These are phyloP conservation scores for Hipposideros armiger DNA, from an alignment of 2,113 vertebrate genomes.

Conservation along the genomic window DNA sequence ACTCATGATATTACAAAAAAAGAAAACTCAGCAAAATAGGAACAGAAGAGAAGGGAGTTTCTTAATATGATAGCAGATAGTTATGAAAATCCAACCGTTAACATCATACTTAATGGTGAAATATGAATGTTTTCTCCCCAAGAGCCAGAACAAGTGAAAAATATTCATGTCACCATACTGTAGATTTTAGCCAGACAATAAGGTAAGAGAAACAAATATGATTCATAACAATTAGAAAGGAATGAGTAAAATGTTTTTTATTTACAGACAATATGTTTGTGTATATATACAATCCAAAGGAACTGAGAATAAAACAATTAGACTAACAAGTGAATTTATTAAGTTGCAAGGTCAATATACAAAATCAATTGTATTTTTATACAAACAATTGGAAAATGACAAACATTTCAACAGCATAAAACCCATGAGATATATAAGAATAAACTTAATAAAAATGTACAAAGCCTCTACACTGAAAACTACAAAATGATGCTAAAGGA, in stretches of 20 bases:
- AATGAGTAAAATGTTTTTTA: not conserved
- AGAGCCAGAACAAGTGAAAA: not conserved
- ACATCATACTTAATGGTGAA: not conserved
- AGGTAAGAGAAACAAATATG: constrained; percentile 20
- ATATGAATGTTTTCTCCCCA: not conserved
- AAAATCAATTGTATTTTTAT: not conserved
- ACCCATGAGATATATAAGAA: not conserved
- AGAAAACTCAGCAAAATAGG: not conserved
- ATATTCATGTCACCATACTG: not conserved
- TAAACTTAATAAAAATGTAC: not conserved
- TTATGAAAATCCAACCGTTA: not conserved
- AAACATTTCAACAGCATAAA: not conserved
- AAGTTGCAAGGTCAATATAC: not conserved
- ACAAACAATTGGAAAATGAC: not conserved
- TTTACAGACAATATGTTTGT: not conserved
- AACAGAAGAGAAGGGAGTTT: constrained; percentile 3
- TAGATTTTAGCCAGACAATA: not conserved
- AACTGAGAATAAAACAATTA: not conserved
- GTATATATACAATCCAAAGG: not conserved
- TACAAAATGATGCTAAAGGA: not conserved
- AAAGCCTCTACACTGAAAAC: not conserved
- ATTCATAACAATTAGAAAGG: not conserved
- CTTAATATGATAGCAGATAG: not conserved
- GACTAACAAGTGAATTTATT: not conserved
- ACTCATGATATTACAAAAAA: not conserved